These are phyloP conservation scores for Helicoverpa zea DNA, from an alignment of 1,140 invertebrate genomes.

Conservation along the genomic window DNA sequence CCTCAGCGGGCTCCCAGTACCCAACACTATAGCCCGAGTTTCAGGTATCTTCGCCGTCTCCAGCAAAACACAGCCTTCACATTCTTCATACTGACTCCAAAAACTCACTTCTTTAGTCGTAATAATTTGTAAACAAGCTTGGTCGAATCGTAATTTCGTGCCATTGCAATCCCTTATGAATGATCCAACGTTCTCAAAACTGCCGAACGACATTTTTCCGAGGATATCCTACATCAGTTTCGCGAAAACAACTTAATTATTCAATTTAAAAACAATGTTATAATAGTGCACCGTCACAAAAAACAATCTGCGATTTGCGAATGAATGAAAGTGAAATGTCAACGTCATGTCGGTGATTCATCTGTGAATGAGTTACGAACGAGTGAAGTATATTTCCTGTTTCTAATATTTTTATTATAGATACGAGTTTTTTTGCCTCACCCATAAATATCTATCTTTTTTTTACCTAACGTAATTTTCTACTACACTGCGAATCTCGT, in stretches of 20 bases:
- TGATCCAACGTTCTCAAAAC: constrained; percentile 77
- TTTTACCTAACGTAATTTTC: background rate
- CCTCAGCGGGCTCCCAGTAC: constrained; percentile 73
- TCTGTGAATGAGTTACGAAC: constrained; percentile 25
- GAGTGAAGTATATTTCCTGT: background rate
- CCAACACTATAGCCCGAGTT: constrained; percentile 64
- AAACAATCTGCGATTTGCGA: constrained; percentile 36
- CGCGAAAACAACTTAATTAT: constrained; percentile 32
- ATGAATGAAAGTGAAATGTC: constrained; percentile 40
- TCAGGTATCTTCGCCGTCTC: constrained; percentile 59
- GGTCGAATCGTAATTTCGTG: constrained; percentile 70
- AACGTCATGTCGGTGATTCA: constrained; percentile 31
- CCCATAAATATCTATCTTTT: background rate
- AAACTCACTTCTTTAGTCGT: constrained; percentile 70
- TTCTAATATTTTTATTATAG: background rate
- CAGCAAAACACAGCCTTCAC: constrained; percentile 75
- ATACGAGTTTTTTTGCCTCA: background rate
- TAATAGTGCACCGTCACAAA: constrained; percentile 40
- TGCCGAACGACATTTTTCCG: constrained; percentile 66
- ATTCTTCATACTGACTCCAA: constrained; percentile 80
- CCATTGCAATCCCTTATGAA: constrained; percentile 71
- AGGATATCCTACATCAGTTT: constrained; percentile 41
- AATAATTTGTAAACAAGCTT: constrained; percentile 78
- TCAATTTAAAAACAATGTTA: constrained; percentile 42
- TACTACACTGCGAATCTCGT: too few relatives aligned